A percentile compares a stretch with the other conserved stretches of the same genome.
phyloP scores from a whole-genome alignment of 37 sponge, comb jelly and placozoan species.

The Cliona cf. orientalis region DNA sequence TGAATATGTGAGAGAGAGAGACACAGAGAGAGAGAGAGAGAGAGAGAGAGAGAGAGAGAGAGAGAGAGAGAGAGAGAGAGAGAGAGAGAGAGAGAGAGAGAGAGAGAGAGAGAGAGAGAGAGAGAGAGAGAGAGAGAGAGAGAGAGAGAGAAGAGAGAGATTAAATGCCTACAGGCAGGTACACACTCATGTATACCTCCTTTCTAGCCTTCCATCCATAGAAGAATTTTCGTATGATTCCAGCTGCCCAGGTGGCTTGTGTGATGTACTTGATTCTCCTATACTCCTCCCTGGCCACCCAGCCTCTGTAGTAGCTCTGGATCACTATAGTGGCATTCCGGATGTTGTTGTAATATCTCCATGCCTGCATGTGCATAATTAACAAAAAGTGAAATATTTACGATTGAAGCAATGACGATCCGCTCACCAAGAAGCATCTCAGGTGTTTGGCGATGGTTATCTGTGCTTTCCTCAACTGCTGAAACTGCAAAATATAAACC shows the following conservation, averaged over 20 bases:
- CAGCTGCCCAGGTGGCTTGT: conserved; percentile 44
- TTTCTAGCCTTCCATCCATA: conserved; percentile 54
- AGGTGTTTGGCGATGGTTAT: conserved; percentile 40
- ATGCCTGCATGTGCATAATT: neutral
- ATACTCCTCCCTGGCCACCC: conserved; percentile 30
- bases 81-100: too few relatives aligned
- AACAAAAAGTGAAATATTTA: neutral
- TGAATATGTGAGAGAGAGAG: too few relatives aligned
- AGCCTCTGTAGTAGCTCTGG: conserved; percentile 73
- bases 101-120: too few relatives aligned
- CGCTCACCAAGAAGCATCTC: conserved; percentile 40
- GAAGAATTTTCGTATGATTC: conserved; percentile 37
- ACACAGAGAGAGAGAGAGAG: neutral
- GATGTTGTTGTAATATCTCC: conserved; percentile 16
- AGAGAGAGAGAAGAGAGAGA: too few relatives aligned
- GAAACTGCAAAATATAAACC: conserved; percentile 58
- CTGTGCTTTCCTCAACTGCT: conserved; percentile 53
- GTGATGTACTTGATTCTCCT: conserved; percentile 39
- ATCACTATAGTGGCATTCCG: conserved; percentile 60
- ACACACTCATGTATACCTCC: conserved; percentile 11
- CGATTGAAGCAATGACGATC: neutral
- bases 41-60: neutral
- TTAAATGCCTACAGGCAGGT: too few relatives aligned
- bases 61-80: too few relatives aligned
- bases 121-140: too few relatives aligned